Base-by-base conservation (phyloP, 2,113 vertebrate species). In the Brachyhypopomus gauderio region DNA sequence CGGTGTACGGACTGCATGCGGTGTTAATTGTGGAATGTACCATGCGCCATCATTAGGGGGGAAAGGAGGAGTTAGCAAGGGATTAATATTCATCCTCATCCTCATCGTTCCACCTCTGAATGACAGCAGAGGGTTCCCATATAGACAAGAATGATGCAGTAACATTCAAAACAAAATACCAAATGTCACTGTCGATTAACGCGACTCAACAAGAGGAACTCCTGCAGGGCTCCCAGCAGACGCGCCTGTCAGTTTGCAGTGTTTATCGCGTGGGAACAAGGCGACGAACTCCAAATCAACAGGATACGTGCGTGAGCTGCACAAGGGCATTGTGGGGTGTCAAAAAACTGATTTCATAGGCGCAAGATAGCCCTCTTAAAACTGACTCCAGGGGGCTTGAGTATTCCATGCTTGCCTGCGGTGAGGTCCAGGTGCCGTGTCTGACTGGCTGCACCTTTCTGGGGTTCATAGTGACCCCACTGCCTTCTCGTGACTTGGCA, bases 11-110 rank as follows among this genome's bases (percentile, higher is more conserved):
- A 75, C 45, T 77, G 55, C 56, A 41, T 41, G 72, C 64, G 74
- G 81, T 63, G 85, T 88, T 84, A 75, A 30, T 73, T 72, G 56
- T 79, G 78, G 78, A 72, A 88, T 83, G 9, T 77, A 63, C 67
- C 25, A 67, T 71, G 85, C 36, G 62, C 27, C 72, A 63, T 76
- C 80, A 80, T 78, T 86, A 83, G 72, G 64, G 72, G 64, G 70
- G 62, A 55, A 64, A 72, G 71, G 71, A 72, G 73, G 48, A 27
- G 48, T 56, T 27, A 52, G 59, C 55, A 34, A 20, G 41, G 71
- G 63, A 64, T 64, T 78, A 64, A 72, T 83, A 75, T 59, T 64
- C 56, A 83, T 75, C 63, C 34, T 75, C 69, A 74, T 55, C 79
- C 34, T 75, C 69, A 74, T 55, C 79, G 45, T 58, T 27, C 27